Evolutionary conservation across 2,888 invertebrate genomes (phyloP).

Genomic region (Protonemura montana): DNA sequence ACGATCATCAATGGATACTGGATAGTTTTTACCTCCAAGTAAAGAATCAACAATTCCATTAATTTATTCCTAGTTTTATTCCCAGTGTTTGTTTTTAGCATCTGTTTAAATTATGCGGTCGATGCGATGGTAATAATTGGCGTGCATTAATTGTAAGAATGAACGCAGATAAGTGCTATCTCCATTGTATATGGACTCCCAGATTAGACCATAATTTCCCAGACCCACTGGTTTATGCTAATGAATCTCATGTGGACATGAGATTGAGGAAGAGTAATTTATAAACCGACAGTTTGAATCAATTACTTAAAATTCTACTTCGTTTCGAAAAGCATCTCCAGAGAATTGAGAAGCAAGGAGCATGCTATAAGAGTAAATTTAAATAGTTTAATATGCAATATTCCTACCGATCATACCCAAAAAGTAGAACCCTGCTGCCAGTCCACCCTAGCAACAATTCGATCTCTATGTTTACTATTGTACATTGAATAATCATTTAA

Average conservation of each 20-base stretch:
- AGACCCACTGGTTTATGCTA: not conserved
- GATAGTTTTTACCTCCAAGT: too few relatives aligned
- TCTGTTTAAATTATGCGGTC: not conserved
- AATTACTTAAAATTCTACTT: not conserved
- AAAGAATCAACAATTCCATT: not conserved
- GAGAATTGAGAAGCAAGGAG: not conserved
- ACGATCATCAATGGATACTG: too few relatives aligned
- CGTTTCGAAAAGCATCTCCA: not conserved
- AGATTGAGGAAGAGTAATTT: not conserved
- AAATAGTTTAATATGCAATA: too few relatives aligned
- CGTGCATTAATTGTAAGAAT: not conserved
- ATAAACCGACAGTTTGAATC: not conserved
- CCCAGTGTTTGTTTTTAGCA: not conserved
- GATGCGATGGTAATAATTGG: not conserved
- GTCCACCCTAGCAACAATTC: too few relatives aligned
- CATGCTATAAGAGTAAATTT: not conserved
- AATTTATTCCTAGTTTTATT: not conserved
- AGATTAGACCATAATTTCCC: not conserved
- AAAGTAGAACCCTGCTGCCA: too few relatives aligned
- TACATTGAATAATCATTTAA: too few relatives aligned
- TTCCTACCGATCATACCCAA: too few relatives aligned
- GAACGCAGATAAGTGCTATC: not conserved
- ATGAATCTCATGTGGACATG: not conserved
- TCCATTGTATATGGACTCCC: not conserved
- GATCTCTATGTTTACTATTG: too few relatives aligned